Base-by-base conservation (phyloP, 2,113 vertebrate species). In the Heptranchias perlo region DNA sequence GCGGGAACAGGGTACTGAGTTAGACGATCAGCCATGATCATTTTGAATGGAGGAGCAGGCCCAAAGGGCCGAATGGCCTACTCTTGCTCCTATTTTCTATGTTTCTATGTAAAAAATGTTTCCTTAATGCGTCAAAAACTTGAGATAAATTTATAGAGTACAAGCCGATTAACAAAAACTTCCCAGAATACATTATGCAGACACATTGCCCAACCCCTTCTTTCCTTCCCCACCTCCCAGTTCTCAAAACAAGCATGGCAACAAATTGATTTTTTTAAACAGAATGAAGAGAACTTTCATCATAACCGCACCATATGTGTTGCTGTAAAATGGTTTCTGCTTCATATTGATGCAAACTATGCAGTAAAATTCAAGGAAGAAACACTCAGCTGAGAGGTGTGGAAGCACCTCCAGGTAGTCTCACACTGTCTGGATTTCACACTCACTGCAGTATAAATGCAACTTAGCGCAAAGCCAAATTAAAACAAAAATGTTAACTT, bases 341-440 rank as follows among this genome's bases (percentile, higher is more conserved):
- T 39, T 61, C 31, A 62, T 62, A 1, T 93, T 62, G 10, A 93
- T 93, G 89, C 18, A 39, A 93, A 93, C 89, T 62, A 16, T 62
- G 58, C 89, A 16, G 6, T 39, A 62, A 62, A 62, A 93, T 62
- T 93, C 58, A 62, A 62, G 58, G 58, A 62, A 62, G 89, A 93
- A 93, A 93, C 54, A 93, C 89, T 61, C 35, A n/a, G 13, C 54
- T 35, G 35, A 62, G n/a, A 93, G 89, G 35, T 64, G 89, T 62
- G 89, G 62, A 93, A 62, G 54, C 58, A 62, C 58, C 89, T 93
- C 89, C 89, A 62, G 89, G 78, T 82, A 82, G 39, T 82, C 78
- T 44, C 89, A 93, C 58, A 62, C 58, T 62, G 54, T 35, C 58
- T 62, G 89, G 35, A 61, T 62, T 62, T 93, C 89, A 93, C 89